A percentile compares a stretch with the other conserved stretches of the same genome.
Evolutionary conservation across 1,140 invertebrate genomes (phyloP).

Genomic region (Drosophila chauvacae): DNA sequence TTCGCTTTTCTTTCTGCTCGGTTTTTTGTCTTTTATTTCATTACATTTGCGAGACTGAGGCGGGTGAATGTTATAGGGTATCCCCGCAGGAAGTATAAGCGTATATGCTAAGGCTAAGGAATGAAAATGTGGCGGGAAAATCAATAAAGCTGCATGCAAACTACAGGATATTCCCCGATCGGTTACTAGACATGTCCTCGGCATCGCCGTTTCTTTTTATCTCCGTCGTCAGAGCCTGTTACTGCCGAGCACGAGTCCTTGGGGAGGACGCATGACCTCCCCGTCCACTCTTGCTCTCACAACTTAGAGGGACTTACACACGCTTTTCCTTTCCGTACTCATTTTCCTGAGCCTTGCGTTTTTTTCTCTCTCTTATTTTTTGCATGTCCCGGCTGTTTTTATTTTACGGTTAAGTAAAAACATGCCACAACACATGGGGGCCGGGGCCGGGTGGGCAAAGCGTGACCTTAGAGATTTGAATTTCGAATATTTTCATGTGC

Average conservation of each 20-base stretch:
- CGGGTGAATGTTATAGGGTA: constrained; percentile 13
- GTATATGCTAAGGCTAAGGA: background rate
- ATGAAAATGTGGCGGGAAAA: constrained; percentile 1
- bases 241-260: constrained; percentile 53
- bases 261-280: constrained; percentile 55
- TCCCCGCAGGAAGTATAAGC: constrained; percentile 14
- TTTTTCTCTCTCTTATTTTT: constrained; percentile 19
- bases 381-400: constrained; percentile 55
- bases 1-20: constrained; percentile 3
- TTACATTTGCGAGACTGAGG: constrained; percentile 40
- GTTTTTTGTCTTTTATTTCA: constrained; percentile 46
- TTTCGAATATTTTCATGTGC: constrained; percentile 47
- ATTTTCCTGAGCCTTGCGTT: constrained; percentile 34
- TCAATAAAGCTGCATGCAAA: constrained; percentile 11
- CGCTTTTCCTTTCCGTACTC: constrained; percentile 29
- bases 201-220: constrained; percentile 12
- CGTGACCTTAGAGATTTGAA: constrained; percentile 65
- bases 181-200: constrained; percentile 1
- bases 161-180: constrained; percentile 36
- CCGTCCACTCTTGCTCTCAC: constrained; percentile 1
- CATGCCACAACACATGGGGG: constrained; percentile 47
- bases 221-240: constrained; percentile 46
- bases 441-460: background rate
- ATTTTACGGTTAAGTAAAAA: constrained; percentile 67
- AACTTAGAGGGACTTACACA: background rate